Evolutionary conservation across 2,888 invertebrate species (phyloP).

Genomic region (Conistra vaccinii): DNA sequence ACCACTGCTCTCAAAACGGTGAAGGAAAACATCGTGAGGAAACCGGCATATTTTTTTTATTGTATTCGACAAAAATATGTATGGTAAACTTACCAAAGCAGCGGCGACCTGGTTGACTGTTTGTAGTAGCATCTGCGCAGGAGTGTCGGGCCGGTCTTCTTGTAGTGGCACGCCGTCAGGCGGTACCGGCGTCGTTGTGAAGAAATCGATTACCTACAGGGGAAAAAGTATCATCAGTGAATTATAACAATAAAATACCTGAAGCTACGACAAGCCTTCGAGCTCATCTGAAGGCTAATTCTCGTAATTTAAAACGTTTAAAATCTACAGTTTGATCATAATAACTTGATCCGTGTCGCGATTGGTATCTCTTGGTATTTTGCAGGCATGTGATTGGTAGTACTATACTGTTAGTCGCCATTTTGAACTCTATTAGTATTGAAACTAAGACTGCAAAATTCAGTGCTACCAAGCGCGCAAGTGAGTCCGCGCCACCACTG

Average conservation of each 20-base stretch:
- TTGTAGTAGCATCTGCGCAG: conserved; percentile 81
- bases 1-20: too few relatives aligned
- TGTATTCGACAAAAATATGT: too few relatives aligned
- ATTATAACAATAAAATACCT: not conserved
- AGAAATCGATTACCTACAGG: conserved; percentile 92
- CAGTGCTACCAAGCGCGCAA: too few relatives aligned
- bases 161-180: conserved; percentile 89
- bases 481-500: too few relatives aligned
- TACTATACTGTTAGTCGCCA: too few relatives aligned
- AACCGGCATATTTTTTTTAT: too few relatives aligned
- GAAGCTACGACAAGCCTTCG: not conserved
- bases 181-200: conserved; percentile 90
- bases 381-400: too few relatives aligned
- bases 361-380: too few relatives aligned
- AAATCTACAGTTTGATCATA: not conserved
- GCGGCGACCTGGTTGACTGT: conserved; percentile 88
- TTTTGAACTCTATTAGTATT: too few relatives aligned
- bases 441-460: too few relatives aligned
- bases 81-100: conserved; percentile 75
- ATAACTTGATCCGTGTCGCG: too few relatives aligned
- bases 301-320: not conserved
- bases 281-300: not conserved
- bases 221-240: not conserved
- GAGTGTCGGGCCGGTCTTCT: conserved; percentile 83
- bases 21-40: too few relatives aligned